A percentile compares a stretch with the other conserved stretches of the same genome.
phyloP scores from a whole-genome alignment of 2,797 vertebrate species.

The Oreonectes daqikongensis region DNA sequence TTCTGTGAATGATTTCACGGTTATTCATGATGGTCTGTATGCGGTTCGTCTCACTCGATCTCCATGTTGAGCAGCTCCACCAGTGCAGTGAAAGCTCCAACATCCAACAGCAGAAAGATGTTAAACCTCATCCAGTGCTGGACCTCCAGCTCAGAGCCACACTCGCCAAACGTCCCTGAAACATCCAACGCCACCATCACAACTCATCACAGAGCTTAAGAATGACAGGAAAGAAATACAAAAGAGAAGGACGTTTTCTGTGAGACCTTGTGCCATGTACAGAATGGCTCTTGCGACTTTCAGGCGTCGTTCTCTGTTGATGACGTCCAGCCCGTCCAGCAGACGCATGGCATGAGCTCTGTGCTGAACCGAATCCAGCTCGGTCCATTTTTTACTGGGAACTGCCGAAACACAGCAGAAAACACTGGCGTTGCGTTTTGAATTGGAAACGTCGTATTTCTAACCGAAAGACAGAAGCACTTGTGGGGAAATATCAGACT shows the following conservation, averaged over 20 bases:
- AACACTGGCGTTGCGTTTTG: not conserved
- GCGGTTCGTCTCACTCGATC: conserved; percentile 84
- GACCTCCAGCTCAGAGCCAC: conserved; percentile 87
- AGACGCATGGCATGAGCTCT: conserved; percentile 93
- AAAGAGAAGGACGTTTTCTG: not conserved
- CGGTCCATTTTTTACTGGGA: conserved; percentile 87
- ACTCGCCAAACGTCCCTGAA: conserved; percentile 91
- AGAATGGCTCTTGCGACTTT: conserved; percentile 91
- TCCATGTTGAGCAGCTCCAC: conserved; percentile 99
- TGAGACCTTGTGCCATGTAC: conserved; percentile 92
- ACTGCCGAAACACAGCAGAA: conserved; percentile 71
- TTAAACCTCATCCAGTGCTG: conserved; percentile 97
- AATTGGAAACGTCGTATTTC: not conserved
- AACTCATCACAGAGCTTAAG: no score
- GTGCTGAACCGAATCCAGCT: conserved; percentile 87
- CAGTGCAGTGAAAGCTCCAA: conserved; percentile 92
- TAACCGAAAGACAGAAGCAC: no score
- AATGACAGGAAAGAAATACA: not conserved
- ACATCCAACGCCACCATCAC: not conserved
- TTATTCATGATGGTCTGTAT: not conserved
- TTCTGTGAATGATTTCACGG: not conserved
- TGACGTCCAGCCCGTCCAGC: conserved; percentile 92
- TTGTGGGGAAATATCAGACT: no score
- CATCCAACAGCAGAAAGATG: conserved; percentile 90
- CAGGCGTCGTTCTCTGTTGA: conserved; percentile 87